Evolutionary conservation across 2,113 vertebrate species (phyloP), one percentile per base, ranked within the genome.

Genomic region (Siphamia tubifer): DNA sequence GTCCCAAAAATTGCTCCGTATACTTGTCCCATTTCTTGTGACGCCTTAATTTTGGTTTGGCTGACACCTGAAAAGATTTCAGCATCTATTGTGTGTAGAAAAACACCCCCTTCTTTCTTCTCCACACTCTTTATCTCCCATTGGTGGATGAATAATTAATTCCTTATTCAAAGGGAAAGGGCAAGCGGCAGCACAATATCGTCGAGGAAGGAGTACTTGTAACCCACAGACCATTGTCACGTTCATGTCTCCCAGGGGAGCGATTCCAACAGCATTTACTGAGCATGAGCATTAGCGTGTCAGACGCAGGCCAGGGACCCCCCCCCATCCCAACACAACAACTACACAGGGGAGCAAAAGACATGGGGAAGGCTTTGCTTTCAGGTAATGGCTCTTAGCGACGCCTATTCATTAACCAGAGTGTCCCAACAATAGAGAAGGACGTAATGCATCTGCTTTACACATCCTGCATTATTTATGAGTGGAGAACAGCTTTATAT

Each of bases 401-500:
- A 77, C 53, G 65, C 58, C 81, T 87, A 85, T 90, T 91, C 86
- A 91, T 91, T 89, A 87, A 86, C 84, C 60, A 56, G 82, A 88
- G 81, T 85, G 77, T 85, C 71, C 79, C 61, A 84, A 89, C 79
- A 89, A 87, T 87, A 79, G 61, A 69, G 77, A 63, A 57, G 64
- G 53, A 79, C 55, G 62, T 81, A 85, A 89, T 88, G 84, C 75
- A 83, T 82, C 86, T 85, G 64, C 71, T 88, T 85, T 83, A 87
- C 78, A 85, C 78, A 78, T 78, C 45, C 69, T 89, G 86, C 81
- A 89, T 89, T 88, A 91, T 89, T 87, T 83, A 89, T 86, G 75
- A 88, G 70, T 19, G 35, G 47, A 67, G 70, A 82, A 74, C 68
- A 67, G 74, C 60, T 83, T 70, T 62, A 66, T 76, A 74, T 79